Evolutionary conservation across 2,888 invertebrate genomes (phyloP), one percentile per base, ranked within the genome.

Genomic region (Sturmia bella): DNA sequence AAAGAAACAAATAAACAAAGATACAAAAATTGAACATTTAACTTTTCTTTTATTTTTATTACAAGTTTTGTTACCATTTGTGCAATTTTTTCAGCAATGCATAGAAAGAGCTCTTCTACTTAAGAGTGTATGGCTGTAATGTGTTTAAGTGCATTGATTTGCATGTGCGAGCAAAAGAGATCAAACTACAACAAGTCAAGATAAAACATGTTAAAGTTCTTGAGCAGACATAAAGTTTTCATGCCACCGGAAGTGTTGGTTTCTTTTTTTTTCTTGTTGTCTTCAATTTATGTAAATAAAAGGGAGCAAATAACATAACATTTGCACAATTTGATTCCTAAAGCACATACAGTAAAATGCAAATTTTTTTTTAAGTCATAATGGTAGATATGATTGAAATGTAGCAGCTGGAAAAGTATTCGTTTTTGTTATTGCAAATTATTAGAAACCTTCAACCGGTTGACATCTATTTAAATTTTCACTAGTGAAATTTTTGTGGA

Each of bases 161-260:
- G 39, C 41, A 66, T 52, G 39, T 37, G 70, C 9, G n/a, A 59
- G 12, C n/a, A 3, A 24, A 45, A 57, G 43, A 66, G 78, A 78
- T 78, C 64, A 72, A 45, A 72, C 64, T 13, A 37, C 43, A 57
- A 59, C 41, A 64, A 57, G 56, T 72, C 72, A 78, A 66, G 78
- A 78, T 78, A 78, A 59, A 66, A 57, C 78, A 78, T 72, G 78
- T 59, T 72, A 66, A 77, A 72, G 72, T 72, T 78, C 57, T 78
- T 52, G 32, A 72, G 50, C 15, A n/a, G n/a, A n/a, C n/a, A 63
- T 63, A 56, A 78, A 78, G 57, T 78, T 72, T 66, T 52, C 9
- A 32, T 78, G 32, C 52, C 15, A 59, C 64, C 72, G 57, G 72
- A 72, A 78, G 57, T 72, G 7, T 37, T 56, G 45, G 32, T 9